A percentile compares a stretch with the other conserved stretches of the same genome.
Evolutionary conservation across 2,888 invertebrate species (phyloP).

Genomic region (Frankliniella intonsa): DNA sequence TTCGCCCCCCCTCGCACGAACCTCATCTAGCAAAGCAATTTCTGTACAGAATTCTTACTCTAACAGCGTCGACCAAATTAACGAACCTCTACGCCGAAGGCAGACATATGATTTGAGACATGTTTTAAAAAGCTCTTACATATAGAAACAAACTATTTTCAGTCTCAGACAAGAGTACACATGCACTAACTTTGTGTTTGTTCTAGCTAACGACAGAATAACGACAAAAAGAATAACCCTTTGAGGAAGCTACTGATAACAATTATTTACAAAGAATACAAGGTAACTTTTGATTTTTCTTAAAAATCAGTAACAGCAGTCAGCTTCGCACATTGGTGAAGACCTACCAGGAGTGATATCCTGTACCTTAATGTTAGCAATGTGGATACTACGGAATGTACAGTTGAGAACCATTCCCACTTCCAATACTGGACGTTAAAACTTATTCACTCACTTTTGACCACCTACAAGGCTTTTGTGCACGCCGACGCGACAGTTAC

Average conservation of each 20-base stretch:
- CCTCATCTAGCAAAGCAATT: too few species aligned
- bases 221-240: conserved; percentile 25
- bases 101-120: conserved; percentile 10
- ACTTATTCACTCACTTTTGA: background rate
- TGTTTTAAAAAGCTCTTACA: conserved; percentile 15
- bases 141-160: conserved; percentile 23
- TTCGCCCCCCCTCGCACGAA: too few species aligned
- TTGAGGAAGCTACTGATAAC: conserved; percentile 20
- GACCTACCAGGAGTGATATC: conserved; percentile 16
- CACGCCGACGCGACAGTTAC: background rate
- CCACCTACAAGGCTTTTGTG: background rate
- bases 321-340: conserved; percentile 17
- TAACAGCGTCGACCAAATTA: background rate
- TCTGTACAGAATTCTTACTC: too few species aligned
- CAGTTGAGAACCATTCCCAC: background rate
- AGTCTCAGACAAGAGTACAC: conserved; percentile 22
- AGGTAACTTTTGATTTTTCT: conserved; percentile 25
- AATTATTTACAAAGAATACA: conserved; percentile 27
- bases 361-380: background rate
- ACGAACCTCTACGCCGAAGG: background rate
- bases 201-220: background rate
- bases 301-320: conserved; percentile 21
- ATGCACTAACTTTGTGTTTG: conserved; percentile 22
- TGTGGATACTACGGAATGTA: background rate
- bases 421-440: background rate